Evolutionary conservation across 2,888 invertebrate genomes (phyloP).

Genomic region (Cacoxenus indagator): DNA sequence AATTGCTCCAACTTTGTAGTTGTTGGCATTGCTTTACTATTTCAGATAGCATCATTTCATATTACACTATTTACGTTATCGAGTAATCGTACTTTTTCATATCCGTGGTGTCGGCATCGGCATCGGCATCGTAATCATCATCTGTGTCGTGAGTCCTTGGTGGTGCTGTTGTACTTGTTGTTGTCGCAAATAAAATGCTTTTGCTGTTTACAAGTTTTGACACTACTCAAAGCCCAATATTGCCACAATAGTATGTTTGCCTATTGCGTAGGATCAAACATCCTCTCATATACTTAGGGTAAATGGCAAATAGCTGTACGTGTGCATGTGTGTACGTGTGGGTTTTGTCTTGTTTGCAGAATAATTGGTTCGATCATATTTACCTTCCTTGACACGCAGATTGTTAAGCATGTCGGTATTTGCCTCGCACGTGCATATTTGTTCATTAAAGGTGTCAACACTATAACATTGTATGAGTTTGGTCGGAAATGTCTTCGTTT

Average conservation of each 20-base stretch:
- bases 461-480: neutral
- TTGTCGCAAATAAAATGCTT: neutral
- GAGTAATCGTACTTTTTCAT: neutral
- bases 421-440: slow-evolving; percentile 3
- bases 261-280: slow-evolving; percentile 41
- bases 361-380: slow-evolving; percentile 17
- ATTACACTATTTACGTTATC: slow-evolving; percentile 1
- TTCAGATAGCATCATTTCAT: slow-evolving; percentile 20
- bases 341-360: slow-evolving; percentile 5
- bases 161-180: neutral
- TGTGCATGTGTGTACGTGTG: neutral
- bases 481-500: neutral
- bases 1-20: slow-evolving; percentile 7
- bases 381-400: slow-evolving; percentile 8
- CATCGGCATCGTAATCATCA: no score
- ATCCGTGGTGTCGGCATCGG: neutral
- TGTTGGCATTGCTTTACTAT: neutral
- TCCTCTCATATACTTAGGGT: neutral
- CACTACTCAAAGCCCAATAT: slow-evolving; percentile 19
- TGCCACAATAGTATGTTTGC: slow-evolving; percentile 41
- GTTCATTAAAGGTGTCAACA: slow-evolving; percentile 3
- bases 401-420: neutral
- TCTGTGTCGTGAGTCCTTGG: neutral
- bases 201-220: slow-evolving; percentile 44
- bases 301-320: slow-evolving; percentile 51